Evolutionary conservation across 2,888 invertebrate genomes (phyloP).

Genomic region (Eilema caniola): DNA sequence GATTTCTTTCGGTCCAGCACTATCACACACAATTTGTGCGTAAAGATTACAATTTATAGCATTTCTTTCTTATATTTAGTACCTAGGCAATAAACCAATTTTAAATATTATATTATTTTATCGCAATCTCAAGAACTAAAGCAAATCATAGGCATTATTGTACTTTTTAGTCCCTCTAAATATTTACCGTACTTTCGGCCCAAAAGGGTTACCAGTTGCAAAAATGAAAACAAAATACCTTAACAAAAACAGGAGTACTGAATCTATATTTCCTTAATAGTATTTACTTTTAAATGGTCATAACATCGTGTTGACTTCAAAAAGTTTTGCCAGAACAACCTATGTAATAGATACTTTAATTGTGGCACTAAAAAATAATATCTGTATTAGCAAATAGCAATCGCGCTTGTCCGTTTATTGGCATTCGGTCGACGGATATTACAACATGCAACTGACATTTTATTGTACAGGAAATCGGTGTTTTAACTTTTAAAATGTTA

Average conservation of each 20-base stretch:
- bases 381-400: constrained; percentile 44
- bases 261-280: background rate
- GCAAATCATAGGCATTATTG: background rate
- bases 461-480: constrained; percentile 63
- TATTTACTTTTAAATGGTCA: background rate
- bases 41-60: constrained; percentile 33
- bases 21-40: constrained; percentile 24
- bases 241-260: background rate
- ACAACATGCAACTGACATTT: constrained; percentile 58
- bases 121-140: background rate
- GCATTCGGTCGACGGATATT: constrained; percentile 58
- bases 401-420: constrained; percentile 44
- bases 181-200: background rate
- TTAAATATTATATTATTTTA: background rate
- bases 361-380: constrained; percentile 40
- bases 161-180: background rate
- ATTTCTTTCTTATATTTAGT: constrained; percentile 23
- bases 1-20: constrained; percentile 33
- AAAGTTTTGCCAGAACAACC: constrained; percentile 11
- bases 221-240: background rate
- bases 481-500: constrained; percentile 45
- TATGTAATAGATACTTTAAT: constrained; percentile 31
- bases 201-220: background rate
- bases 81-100: background rate
- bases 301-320: background rate